Evolutionary conservation across 2,888 invertebrate genomes (phyloP).

Genomic region (Drosophila dives): DNA sequence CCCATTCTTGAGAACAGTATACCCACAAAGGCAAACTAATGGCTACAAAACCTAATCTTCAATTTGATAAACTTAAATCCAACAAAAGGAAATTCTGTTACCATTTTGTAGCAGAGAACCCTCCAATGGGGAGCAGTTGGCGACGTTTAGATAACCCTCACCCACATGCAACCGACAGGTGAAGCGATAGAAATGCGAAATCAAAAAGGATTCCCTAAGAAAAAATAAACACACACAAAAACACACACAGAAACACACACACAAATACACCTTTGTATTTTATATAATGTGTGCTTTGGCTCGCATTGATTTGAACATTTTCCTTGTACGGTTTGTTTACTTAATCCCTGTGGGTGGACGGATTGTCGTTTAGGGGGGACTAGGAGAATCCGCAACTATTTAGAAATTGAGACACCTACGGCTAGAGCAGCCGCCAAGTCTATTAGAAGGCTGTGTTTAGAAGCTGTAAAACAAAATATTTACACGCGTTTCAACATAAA

Average conservation of each 20-base stretch:
- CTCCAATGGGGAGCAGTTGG: constrained; percentile 44
- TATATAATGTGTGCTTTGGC: constrained; percentile 28
- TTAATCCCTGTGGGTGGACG: constrained; percentile 7
- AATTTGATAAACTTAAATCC: constrained; percentile 69
- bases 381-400: constrained; percentile 59
- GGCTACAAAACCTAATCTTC: constrained; percentile 64
- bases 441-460: constrained; percentile 65
- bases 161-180: neutral
- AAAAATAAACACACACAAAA: constrained; percentile 20
- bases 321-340: constrained; percentile 53
- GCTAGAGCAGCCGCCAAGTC: constrained; percentile 50
- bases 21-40: constrained; percentile 47
- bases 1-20: constrained; percentile 13
- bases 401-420: constrained; percentile 74
- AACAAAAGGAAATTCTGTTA: constrained; percentile 45
- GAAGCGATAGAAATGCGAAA: constrained; percentile 47
- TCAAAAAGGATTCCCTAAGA: constrained; percentile 51
- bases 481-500: constrained; percentile 77
- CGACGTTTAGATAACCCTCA: constrained; percentile 15
- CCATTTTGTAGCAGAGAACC: constrained; percentile 37
- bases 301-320: constrained; percentile 66
- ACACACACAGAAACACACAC: constrained; percentile 9
- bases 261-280: constrained; percentile 15
- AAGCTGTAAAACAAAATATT: constrained; percentile 81
- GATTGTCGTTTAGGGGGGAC: neutral